Percentiles rank a stretch among this genome's conserved stretches.
Evolutionary conservation across 1,140 invertebrate genomes (phyloP).

Genomic region (Solenopsis fugax): DNA sequence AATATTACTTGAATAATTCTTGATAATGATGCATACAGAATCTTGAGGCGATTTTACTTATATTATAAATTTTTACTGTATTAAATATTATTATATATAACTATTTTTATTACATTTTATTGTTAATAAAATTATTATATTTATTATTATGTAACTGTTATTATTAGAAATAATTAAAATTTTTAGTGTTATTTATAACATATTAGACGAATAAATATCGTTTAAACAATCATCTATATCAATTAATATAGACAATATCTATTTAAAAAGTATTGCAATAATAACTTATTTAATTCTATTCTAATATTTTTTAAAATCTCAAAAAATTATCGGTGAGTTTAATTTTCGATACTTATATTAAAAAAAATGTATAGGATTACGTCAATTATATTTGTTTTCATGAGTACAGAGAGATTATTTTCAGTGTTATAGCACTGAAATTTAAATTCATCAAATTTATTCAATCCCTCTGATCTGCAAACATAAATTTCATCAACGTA

Average conservation of each 20-base stretch:
- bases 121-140: background rate
- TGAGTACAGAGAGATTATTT: background rate
- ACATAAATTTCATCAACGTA: constrained; percentile 20
- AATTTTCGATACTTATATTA: background rate
- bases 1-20: background rate
- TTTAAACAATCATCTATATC: background rate
- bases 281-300: background rate
- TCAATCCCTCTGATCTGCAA: background rate
- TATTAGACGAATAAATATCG: background rate
- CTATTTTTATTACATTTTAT: background rate
- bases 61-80: background rate
- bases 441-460: background rate
- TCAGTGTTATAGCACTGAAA: constrained; percentile 24
- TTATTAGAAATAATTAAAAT: background rate
- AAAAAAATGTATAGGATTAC: background rate
- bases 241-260: no score
- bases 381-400: background rate
- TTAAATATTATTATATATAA: background rate
- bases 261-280: background rate
- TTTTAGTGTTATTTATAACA: background rate
- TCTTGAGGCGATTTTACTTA: background rate
- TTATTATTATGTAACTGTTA: background rate
- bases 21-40: background rate
- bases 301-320: constrained; percentile 1
- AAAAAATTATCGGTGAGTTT: background rate